Percentiles rank a stretch among this genome's conserved stretches.
phyloP scores from a whole-genome alignment of 2,888 invertebrate genomes.

The Mimumesa dahlbomi region DNA sequence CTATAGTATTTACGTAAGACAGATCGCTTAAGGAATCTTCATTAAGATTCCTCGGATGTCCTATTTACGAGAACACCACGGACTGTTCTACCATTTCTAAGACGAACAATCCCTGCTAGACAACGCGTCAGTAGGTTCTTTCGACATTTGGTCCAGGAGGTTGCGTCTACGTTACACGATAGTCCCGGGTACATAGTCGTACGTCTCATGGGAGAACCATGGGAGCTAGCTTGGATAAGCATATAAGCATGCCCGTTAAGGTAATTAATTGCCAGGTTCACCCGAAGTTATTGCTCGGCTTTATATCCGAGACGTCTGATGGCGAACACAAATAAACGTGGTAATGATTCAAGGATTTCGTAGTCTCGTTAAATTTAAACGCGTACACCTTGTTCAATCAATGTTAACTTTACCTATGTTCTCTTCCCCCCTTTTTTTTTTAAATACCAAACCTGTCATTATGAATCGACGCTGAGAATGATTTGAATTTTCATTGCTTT shows the following conservation, averaged over 20 bases:
- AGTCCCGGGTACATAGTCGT: no score
- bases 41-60: slow-evolving; percentile 7
- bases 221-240: slow-evolving; percentile 52
- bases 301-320: slow-evolving; percentile 46
- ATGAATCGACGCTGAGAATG: slow-evolving; percentile 3
- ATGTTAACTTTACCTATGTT: no score
- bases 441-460: no score
- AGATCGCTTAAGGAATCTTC: slow-evolving; percentile 10
- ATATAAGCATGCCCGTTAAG: slow-evolving; percentile 60
- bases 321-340: not conserved
- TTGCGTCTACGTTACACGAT: no score
- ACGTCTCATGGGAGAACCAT: slow-evolving; percentile 22
- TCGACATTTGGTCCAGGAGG: not conserved
- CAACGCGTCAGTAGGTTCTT: not conserved
- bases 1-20: not conserved
- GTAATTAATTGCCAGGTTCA: slow-evolving; percentile 63
- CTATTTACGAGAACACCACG: slow-evolving; percentile 5
- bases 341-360: slow-evolving; percentile 56
- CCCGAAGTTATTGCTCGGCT: slow-evolving; percentile 59
- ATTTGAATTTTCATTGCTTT: slow-evolving; percentile 24
- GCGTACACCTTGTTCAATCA: no score
- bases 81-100: not conserved
- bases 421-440: no score
- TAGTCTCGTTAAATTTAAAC: slow-evolving; percentile 44
- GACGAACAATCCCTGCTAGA: not conserved